Base-by-base conservation (phyloP, 2,113 vertebrate genomes). In the Nerophis lumbriciformis region DNA sequence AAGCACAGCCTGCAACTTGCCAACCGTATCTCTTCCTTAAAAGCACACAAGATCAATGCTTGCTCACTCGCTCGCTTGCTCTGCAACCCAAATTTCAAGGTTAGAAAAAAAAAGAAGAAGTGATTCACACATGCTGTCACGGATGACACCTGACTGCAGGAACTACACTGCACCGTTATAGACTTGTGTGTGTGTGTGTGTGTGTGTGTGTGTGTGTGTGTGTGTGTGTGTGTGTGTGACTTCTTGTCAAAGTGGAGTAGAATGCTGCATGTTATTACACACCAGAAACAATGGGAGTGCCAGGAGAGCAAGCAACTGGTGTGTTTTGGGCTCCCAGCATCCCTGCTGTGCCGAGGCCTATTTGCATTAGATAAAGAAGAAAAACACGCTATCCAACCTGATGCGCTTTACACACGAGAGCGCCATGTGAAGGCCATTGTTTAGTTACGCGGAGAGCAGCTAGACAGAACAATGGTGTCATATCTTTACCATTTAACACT, bases 401-500 rank as follows among this genome's bases (percentile, higher is more conserved):
- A 42, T 16, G 54, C 54, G 39, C 54, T 6, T 5, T 42, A 38
- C 54, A 39, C 54, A 42, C 37, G 37, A 39, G 54, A 36, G 54
- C 15, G 42, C 10, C 54, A 73, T 37, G 16, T 11, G 39, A 69
- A 79, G 68, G 52, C 63, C 66, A 62, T 51, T 77, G 56, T 72
- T 68, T 80, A 68, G 61, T 71, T 68, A 76, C 16, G 52, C 39
- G n/a, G 6, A 44, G 39, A 57, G 71, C 73, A 72, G 36, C 72
- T 67, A 77, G 49, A 75, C 68, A 37, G 61, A 81, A 77, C 75
- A 68, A 83, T 84, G 61, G 48, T 48, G n/a, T 69, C 55, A 19
- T 75, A 79, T 79, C 76, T 72, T 83, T 67, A 79, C 71, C 69
- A 81, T 80, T 83, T 75, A 80, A 79, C 83, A 83, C 79, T 76